phyloP scores from a whole-genome alignment of 2,797 vertebrate genomes.

The Poeciliopsis paucimaculata region DNA sequence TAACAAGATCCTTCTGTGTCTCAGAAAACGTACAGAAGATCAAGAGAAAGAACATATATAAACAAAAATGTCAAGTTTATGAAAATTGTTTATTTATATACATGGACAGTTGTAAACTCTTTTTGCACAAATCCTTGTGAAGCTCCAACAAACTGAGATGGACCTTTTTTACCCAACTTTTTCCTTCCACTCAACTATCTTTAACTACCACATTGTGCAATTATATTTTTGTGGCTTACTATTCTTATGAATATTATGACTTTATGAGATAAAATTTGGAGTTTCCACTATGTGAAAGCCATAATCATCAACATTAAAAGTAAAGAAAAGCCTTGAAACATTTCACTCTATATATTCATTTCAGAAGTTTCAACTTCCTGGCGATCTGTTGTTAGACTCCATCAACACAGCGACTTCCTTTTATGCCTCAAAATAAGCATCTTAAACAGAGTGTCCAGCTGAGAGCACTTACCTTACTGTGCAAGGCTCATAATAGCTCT shows the following conservation, averaged over 20 bases:
- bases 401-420: neutral
- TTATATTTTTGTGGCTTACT: neutral
- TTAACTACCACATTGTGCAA: neutral
- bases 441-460: neutral
- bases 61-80: neutral
- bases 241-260: neutral
- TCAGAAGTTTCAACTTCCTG: too few relatives aligned
- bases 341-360: too few relatives aligned
- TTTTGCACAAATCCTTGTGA: neutral
- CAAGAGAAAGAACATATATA: neutral
- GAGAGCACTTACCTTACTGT: neutral
- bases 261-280: neutral
- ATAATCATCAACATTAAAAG: neutral
- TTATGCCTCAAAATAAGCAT: neutral
- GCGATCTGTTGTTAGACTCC: neutral
- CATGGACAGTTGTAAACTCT: neutral
- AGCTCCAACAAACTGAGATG: neutral
- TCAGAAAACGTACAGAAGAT: neutral
- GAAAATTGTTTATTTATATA: neutral
- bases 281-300: neutral
- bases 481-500: neutral
- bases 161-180: neutral
- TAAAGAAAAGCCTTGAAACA: too few relatives aligned
- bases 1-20: neutral
- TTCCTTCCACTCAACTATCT: neutral